These are phyloP conservation scores for Mizuhopecten yessoensis DNA, from an alignment of 1,140 invertebrate genomes.

Conservation along the genomic window DNA sequence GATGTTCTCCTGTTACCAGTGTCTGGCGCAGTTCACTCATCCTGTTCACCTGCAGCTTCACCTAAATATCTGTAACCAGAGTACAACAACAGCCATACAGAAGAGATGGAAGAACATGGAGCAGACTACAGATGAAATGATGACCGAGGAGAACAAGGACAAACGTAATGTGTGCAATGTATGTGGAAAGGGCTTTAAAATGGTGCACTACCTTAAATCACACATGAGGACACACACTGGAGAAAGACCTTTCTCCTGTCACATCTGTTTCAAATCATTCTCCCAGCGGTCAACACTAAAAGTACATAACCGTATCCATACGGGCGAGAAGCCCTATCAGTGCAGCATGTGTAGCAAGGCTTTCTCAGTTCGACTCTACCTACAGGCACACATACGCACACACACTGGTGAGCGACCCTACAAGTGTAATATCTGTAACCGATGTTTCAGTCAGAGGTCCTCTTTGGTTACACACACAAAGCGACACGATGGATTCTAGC, in stretches of 20 bases:
- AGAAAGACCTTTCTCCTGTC: conserved; percentile 95
- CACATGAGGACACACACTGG: conserved; percentile 93
- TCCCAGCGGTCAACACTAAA: conserved; percentile 43
- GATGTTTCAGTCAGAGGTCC: neutral
- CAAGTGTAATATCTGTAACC: conserved; percentile 42
- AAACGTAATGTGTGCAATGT: conserved; percentile 47
- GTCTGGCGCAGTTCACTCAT: neutral
- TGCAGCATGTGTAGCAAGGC: conserved; percentile 54
- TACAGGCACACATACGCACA: conserved; percentile 44
- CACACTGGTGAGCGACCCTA: conserved; percentile 81
- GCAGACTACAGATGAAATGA: neutral
- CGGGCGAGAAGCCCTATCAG: conserved; percentile 57
- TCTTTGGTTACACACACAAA: conserved; percentile 13
- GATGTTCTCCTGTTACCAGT: neutral
- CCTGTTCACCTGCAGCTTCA: conserved; percentile 14
- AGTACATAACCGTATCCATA: conserved; percentile 59
- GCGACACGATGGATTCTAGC: neutral
- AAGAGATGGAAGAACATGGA: conserved; percentile 23
- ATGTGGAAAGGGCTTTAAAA: conserved; percentile 55
- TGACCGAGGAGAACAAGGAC: neutral
- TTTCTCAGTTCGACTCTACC: conserved; percentile 32
- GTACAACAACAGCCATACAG: neutral
- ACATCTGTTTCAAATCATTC: conserved; percentile 88
- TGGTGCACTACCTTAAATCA: conserved; percentile 27
- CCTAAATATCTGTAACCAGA: conserved; percentile 31